Evolutionary conservation across 2,113 vertebrate species (phyloP).

Genomic region (Sceloporus undulatus): DNA sequence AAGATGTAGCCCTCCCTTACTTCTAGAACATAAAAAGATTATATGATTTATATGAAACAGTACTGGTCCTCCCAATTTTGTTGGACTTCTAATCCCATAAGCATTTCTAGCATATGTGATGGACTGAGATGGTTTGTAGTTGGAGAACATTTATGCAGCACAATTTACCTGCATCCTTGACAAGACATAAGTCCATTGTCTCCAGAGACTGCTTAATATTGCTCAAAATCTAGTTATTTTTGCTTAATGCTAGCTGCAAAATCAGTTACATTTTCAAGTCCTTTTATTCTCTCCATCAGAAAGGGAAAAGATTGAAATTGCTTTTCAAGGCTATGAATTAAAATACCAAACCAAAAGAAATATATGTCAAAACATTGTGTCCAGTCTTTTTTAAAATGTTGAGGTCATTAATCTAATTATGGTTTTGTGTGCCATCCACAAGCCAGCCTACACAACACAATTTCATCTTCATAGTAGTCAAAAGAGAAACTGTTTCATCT

Average conservation of each 20-base stretch:
- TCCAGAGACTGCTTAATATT: too few species aligned
- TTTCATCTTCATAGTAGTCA: background rate
- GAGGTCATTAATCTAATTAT: too few species aligned
- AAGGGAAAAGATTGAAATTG: background rate
- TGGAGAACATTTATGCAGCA: background rate
- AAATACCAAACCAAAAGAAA: background rate
- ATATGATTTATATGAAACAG: background rate
- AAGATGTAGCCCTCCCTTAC: background rate
- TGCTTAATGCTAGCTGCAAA: background rate
- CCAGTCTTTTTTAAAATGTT: background rate
- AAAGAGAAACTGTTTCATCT: constrained; percentile 24
- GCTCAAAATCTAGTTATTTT: too few species aligned
- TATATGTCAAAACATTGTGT: background rate
- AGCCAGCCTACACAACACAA: too few species aligned
- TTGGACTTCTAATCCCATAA: background rate
- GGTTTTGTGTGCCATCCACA: background rate
- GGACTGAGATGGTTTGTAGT: background rate
- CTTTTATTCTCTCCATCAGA: constrained; percentile 6
- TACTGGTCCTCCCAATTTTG: background rate
- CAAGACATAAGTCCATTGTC: too few species aligned
- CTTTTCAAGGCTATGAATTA: background rate
- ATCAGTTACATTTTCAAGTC: background rate
- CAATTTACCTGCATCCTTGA: too few species aligned
- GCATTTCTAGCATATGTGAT: background rate
- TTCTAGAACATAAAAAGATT: background rate